Conservation (phyloP, 1,140 invertebrate species). For the Drosophila pandora region DNA sequence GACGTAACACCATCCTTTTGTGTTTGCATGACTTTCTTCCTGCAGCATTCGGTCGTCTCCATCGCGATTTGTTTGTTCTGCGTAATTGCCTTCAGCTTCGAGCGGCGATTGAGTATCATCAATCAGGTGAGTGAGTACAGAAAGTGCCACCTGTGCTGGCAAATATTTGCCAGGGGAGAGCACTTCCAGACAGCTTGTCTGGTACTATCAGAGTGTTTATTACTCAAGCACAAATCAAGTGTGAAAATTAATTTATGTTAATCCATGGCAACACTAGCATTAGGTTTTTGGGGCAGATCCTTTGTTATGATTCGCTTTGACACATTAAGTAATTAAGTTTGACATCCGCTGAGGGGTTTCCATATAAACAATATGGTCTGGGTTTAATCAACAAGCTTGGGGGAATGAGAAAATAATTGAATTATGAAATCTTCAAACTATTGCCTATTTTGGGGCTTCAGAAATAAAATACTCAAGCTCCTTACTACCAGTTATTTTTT, state of each 20-base stretch:
- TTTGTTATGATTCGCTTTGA: slow-evolving; percentile 17
- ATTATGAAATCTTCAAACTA: background rate
- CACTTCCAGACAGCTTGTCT: slow-evolving; percentile 19
- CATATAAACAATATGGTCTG: slow-evolving; percentile 5
- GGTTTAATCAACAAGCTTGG: slow-evolving; percentile 6
- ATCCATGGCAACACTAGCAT: slow-evolving; percentile 11
- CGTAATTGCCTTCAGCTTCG: slow-evolving; percentile 74
- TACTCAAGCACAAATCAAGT: slow-evolving; percentile 37
- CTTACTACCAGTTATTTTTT: no score
- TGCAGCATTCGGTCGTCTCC: slow-evolving; percentile 74
- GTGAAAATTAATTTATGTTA: slow-evolving; percentile 55
- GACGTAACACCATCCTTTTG: slow-evolving; percentile 71
- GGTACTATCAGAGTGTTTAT: background rate
- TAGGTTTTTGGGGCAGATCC: background rate
- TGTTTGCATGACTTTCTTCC: slow-evolving; percentile 73
- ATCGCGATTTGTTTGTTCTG: slow-evolving; percentile 76
- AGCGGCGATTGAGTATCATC: slow-evolving; percentile 65
- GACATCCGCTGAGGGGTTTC: background rate
- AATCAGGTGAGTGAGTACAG: slow-evolving; percentile 66
- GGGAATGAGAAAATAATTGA: background rate
- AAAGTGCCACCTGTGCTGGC: background rate
- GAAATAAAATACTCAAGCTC: no score
- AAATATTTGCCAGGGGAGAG: slow-evolving; percentile 32
- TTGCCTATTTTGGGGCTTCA: background rate
- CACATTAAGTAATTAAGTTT: slow-evolving; percentile 34